phyloP scores from a whole-genome alignment of 1,140 invertebrate species.

The Lamellibrachia luymesi region DNA sequence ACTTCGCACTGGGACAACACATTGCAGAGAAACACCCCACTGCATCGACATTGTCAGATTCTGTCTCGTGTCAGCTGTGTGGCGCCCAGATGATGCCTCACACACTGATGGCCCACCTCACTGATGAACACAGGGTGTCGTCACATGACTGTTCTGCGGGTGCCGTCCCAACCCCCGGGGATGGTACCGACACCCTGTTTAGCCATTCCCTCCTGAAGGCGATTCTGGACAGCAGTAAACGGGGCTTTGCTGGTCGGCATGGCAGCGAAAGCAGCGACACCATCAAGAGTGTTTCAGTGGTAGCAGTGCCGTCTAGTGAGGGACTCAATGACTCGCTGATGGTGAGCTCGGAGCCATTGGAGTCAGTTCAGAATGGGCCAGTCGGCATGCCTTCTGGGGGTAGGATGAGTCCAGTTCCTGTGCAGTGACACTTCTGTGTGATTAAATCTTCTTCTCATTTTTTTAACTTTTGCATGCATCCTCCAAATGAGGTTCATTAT shows the following conservation, averaged over 20 bases:
- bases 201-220: background rate
- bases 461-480: background rate
- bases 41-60: background rate
- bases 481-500: background rate
- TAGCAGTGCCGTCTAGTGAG: background rate
- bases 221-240: background rate
- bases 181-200: background rate
- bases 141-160: background rate
- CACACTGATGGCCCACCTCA: background rate
- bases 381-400: no score
- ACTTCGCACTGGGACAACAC: background rate
- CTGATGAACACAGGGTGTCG: background rate
- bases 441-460: background rate
- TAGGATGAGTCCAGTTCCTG: background rate
- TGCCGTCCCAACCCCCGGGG: background rate
- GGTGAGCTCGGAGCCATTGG: background rate
- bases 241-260: background rate
- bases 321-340: background rate
- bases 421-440: background rate
- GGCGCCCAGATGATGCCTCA: background rate
- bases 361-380: background rate
- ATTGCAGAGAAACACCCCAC: background rate
- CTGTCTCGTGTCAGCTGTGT: background rate
- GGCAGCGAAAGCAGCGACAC: background rate
- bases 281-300: background rate